A percentile compares a stretch with the other conserved stretches of the same genome.
Evolutionary conservation across 2,888 invertebrate species (phyloP).

Genomic region (Amphimallon solstitiale): DNA sequence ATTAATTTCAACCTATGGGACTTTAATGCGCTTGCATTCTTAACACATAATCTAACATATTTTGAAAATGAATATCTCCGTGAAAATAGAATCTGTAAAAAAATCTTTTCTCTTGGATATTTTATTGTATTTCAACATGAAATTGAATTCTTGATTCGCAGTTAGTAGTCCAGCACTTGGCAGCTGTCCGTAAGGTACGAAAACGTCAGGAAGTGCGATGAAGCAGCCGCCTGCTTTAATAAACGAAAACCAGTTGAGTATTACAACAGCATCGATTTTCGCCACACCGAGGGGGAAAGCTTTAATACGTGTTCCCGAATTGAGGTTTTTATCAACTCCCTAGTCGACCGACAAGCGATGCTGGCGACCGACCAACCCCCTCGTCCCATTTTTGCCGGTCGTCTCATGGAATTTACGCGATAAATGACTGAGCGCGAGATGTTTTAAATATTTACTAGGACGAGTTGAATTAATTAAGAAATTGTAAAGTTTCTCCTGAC

Average conservation of each 20-base stretch:
- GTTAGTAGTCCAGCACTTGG: no score
- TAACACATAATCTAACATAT: no score
- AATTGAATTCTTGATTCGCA: no score
- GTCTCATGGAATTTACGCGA: background rate
- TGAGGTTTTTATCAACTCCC: conserved; percentile 6
- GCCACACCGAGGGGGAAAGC: conserved; percentile 38
- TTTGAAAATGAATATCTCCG: no score
- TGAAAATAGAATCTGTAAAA: no score
- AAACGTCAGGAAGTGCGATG: background rate
- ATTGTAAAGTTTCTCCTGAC: conserved; percentile 23
- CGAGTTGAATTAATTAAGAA: conserved; percentile 23
- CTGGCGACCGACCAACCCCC: background rate
- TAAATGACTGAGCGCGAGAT: conserved; percentile 13
- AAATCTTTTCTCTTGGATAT: no score
- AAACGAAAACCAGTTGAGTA: conserved; percentile 45
- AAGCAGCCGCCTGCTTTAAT: background rate
- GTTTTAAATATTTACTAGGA: conserved; percentile 28
- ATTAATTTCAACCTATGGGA: no score
- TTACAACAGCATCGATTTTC: conserved; percentile 44
- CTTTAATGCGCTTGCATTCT: no score
- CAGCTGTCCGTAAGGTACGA: no score
- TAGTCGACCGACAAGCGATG: background rate
- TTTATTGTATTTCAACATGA: no score
- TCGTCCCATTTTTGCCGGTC: background rate
- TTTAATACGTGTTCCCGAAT: conserved; percentile 23